Conservation (phyloP, 2,888 invertebrate species). For the Automeris io region DNA sequence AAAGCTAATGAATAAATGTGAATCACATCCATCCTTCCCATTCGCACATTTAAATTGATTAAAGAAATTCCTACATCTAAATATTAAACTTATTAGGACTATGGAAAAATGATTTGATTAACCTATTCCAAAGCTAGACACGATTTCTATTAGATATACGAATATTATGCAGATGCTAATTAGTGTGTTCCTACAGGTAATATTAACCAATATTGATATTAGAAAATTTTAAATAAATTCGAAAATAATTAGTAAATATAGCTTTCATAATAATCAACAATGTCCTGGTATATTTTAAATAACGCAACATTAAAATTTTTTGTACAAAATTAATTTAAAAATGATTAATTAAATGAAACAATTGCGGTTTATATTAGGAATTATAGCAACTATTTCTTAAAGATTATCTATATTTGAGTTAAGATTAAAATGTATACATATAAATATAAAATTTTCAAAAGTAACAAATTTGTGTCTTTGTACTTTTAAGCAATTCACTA, state of each 20-base stretch:
- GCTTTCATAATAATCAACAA: constrained; percentile 61
- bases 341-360: constrained; percentile 42
- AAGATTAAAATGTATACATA: constrained; percentile 67
- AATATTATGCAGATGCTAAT: constrained; percentile 47
- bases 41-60: constrained; percentile 45
- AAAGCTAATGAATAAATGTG: constrained; percentile 52
- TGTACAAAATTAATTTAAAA: constrained; percentile 43
- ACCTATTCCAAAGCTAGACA: constrained; percentile 52
- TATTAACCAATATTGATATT: not conserved
- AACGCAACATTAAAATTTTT: constrained; percentile 52
- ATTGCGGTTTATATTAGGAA: constrained; percentile 55
- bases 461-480: constrained; percentile 82
- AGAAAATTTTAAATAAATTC: constrained; percentile 39
- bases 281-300: constrained; percentile 56
- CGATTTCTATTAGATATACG: constrained; percentile 42
- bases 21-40: constrained; percentile 59
- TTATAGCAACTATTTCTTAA: constrained; percentile 69
- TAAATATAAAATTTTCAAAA: constrained; percentile 83
- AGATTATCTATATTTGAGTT: constrained; percentile 61
- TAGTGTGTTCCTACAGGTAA: constrained; percentile 14
- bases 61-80: constrained; percentile 56
- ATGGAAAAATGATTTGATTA: constrained; percentile 52
- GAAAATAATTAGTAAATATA: constrained; percentile 50
- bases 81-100: no score
- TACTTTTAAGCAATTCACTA: constrained; percentile 83